A percentile compares a stretch with the other conserved stretches of the same genome.
Evolutionary conservation across 2,888 invertebrate species (phyloP).

Genomic region (Sepioteuthis lessoniana): DNA sequence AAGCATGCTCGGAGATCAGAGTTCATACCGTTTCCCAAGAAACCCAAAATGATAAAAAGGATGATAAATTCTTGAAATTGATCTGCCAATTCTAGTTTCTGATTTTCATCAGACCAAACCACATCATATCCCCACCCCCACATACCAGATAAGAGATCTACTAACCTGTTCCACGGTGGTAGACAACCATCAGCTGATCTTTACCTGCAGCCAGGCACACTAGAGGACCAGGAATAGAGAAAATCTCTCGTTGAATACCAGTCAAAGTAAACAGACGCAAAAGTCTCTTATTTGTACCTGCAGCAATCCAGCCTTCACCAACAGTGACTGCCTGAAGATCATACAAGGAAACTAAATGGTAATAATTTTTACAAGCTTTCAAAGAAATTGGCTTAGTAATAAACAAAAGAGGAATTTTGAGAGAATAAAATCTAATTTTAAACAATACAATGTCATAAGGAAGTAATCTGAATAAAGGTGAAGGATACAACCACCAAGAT

Average conservation of each 20-base stretch:
- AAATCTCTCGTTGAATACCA: constrained; percentile 88
- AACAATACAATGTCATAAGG: no score
- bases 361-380: no score
- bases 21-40: no score
- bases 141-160: no score
- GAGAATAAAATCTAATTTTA: no score
- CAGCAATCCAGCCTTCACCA: constrained; percentile 84
- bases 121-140: background rate
- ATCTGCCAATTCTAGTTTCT: background rate
- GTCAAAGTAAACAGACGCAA: constrained; percentile 88
- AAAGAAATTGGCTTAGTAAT: background rate
- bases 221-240: constrained; percentile 84
- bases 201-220: constrained; percentile 82
- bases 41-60: no score
- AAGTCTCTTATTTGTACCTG: constrained; percentile 84
- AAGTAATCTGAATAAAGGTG: no score
- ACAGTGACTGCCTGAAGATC: constrained; percentile 76
- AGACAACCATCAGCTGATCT: constrained; percentile 80
- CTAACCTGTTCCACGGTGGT: constrained; percentile 80
- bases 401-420: no score
- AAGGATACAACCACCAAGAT: no score
- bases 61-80: background rate
- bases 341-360: background rate
- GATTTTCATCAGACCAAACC: background rate
- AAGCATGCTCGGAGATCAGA: no score